A percentile compares a stretch with the other conserved stretches of the same genome.
Evolutionary conservation across 2,797 vertebrate genomes (phyloP).

Genomic region (Rhyacichthys aspro): DNA sequence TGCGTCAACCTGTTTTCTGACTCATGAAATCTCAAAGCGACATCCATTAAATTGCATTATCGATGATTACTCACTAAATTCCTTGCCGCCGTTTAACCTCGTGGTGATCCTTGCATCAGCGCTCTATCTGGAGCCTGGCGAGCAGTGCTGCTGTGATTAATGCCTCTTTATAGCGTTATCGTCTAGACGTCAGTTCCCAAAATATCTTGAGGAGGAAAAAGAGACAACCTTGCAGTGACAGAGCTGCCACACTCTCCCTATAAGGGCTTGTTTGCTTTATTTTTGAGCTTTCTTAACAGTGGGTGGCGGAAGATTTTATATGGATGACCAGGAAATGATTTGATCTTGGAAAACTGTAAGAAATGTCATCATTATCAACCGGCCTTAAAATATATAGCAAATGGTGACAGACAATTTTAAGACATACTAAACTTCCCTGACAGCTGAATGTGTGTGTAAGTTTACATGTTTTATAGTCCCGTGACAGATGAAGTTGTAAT

Average conservation of each 20-base stretch:
- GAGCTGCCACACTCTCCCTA: constrained; percentile 18
- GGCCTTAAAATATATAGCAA: not conserved
- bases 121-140: constrained; percentile 15
- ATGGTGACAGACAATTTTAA: constrained; percentile 6
- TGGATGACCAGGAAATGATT: not conserved
- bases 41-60: too few species aligned
- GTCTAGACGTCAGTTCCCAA: constrained; percentile 65
- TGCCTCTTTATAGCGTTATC: constrained; percentile 51
- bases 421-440: not conserved
- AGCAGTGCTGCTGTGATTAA: constrained; percentile 51
- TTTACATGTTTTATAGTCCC: not conserved
- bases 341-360: not conserved
- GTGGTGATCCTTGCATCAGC: constrained; percentile 17
- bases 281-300: constrained; percentile 1
- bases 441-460: constrained; percentile 1
- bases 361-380: not conserved
- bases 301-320: not conserved
- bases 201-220: constrained; percentile 50
- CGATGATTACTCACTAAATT: not conserved
- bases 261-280: constrained; percentile 15
- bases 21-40: too few species aligned
- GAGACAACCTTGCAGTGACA: constrained; percentile 50
- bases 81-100: not conserved
- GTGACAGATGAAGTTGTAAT: constrained; percentile 1
- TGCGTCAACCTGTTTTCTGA: too few species aligned